A percentile compares a stretch with the other conserved stretches of the same genome.
Conservation (phyloP, 1,140 invertebrate genomes). For the Trichoplusia ni region DNA sequence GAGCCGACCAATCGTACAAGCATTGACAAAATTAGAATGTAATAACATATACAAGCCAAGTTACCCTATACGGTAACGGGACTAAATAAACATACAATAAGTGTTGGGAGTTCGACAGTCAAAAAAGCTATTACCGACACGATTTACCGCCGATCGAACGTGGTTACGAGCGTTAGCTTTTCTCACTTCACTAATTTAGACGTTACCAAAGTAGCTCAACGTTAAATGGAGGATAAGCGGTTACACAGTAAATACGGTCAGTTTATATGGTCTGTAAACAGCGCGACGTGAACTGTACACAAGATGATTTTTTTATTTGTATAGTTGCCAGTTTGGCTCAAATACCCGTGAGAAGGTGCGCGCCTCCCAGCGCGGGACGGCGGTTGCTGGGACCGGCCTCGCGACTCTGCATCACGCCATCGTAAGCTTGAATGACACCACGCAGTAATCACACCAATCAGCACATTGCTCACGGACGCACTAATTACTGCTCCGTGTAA, state of each 20-base stretch:
- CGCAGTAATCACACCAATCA: slow-evolving; percentile 48
- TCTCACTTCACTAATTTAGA: slow-evolving; percentile 79
- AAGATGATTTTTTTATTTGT: slow-evolving; percentile 77
- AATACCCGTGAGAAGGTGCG: slow-evolving; percentile 76
- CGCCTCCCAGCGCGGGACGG: slow-evolving; percentile 46
- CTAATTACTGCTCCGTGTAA: slow-evolving; percentile 41
- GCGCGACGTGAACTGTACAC: slow-evolving; percentile 76
- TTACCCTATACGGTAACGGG: slow-evolving; percentile 64
- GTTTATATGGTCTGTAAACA: slow-evolving; percentile 75
- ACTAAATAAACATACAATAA: slow-evolving; percentile 72
- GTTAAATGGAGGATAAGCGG: slow-evolving; percentile 73
- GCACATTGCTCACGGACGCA: slow-evolving; percentile 53
- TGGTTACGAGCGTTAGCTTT: slow-evolving; percentile 74
- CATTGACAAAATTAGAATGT: slow-evolving; percentile 52
- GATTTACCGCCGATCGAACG: slow-evolving; percentile 72
- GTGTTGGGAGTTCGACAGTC: slow-evolving; percentile 60
- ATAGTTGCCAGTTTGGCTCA: slow-evolving; percentile 65
- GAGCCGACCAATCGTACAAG: slow-evolving; percentile 19
- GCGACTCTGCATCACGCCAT: slow-evolving; percentile 43
- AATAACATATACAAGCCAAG: slow-evolving; percentile 59
- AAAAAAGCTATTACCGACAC: slow-evolving; percentile 73
- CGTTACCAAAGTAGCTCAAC: slow-evolving; percentile 75
- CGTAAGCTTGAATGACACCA: slow-evolving; percentile 67
- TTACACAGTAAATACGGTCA: slow-evolving; percentile 70
- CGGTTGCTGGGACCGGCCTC: slow-evolving; percentile 28